A percentile compares a stretch with the other conserved stretches of the same genome.
phyloP scores from a whole-genome alignment of 92 coral and sea anemone genomes.

The Porites cylindrica region DNA sequence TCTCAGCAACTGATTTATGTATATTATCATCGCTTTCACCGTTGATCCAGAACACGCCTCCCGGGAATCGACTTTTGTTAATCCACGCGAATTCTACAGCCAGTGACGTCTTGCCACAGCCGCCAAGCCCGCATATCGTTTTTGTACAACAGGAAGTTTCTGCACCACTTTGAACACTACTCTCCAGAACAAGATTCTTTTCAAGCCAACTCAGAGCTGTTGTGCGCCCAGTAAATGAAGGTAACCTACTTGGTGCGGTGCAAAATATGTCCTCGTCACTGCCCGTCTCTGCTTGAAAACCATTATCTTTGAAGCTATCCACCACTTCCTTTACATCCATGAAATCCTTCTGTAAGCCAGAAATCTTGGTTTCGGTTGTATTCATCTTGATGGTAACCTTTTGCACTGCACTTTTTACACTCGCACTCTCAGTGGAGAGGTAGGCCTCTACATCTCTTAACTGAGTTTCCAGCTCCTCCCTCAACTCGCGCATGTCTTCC shows the following conservation, averaged over 20 bases:
- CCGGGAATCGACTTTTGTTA: not conserved
- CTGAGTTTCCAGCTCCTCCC: not conserved
- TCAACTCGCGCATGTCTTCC: not conserved
- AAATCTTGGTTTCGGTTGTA: not conserved
- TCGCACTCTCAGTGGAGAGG: not conserved
- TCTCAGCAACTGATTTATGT: not conserved
- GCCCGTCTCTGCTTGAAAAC: not conserved
- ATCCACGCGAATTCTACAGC: not conserved
- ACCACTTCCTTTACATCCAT: not conserved
- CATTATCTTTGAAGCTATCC: not conserved
- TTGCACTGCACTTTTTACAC: not conserved
- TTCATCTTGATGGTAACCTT: not conserved
- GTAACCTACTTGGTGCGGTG: not conserved
- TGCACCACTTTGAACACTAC: not conserved
- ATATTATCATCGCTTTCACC: not conserved
- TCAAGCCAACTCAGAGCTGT: not conserved
- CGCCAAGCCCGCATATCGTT: not conserved
- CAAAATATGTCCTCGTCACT: not conserved
- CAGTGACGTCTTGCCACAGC: not conserved
- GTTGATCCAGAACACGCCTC: not conserved
- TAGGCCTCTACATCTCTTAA: not conserved
- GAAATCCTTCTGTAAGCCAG: not conserved
- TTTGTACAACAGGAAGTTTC: not conserved
- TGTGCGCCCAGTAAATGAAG: not conserved
- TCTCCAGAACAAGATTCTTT: not conserved